Evolutionary conservation across 2,888 invertebrate genomes (phyloP).

Genomic region (Bombylius major): DNA sequence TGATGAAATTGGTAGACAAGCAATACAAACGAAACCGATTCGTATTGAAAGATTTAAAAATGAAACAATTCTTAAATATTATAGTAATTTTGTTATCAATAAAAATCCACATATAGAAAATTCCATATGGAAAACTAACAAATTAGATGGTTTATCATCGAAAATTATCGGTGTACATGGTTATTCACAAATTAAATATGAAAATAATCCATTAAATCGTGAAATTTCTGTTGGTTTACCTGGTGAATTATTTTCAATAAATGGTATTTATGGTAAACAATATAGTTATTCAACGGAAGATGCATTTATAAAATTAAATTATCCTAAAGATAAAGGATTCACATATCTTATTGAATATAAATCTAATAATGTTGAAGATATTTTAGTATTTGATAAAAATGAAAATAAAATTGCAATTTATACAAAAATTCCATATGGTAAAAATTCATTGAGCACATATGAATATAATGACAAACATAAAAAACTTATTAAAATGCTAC

Average conservation of each 20-base stretch:
- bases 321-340: conserved; percentile 1
- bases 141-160: conserved; percentile 1
- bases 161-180: conserved; percentile 1
- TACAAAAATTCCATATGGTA: neutral
- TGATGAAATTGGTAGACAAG: conserved; percentile 7
- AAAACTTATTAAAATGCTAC: conserved; percentile 11
- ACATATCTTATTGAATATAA: conserved; percentile 4
- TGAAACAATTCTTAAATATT: neutral
- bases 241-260: conserved; percentile 3
- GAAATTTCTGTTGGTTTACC: conserved; percentile 1
- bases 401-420: conserved; percentile 6
- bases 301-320: neutral
- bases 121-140: conserved; percentile 7
- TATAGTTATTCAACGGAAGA: neutral
- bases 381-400: conserved; percentile 1
- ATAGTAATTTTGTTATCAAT: conserved; percentile 3
- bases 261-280: no score
- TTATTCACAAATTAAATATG: conserved; percentile 1
- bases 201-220: conserved; percentile 7
- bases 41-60: neutral
- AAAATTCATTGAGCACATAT: conserved; percentile 4
- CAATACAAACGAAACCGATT: conserved; percentile 4
- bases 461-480: conserved; percentile 11
- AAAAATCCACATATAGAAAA: neutral
- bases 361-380: conserved; percentile 1